Base-by-base conservation (phyloP, 2,113 vertebrate species). In the Hippolais icterina region DNA sequence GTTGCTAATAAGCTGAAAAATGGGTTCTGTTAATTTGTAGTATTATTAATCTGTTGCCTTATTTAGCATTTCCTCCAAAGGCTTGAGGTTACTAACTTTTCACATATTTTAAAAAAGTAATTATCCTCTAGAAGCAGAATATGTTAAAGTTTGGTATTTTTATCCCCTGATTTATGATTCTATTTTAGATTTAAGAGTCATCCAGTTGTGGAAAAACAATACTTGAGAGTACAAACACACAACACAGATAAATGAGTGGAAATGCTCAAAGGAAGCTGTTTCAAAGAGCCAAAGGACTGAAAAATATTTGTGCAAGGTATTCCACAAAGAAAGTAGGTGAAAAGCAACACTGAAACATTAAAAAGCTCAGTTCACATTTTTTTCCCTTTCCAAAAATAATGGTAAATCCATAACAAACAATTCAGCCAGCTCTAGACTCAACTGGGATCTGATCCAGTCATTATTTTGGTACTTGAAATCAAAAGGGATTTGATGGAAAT, bases 381-480 rank as follows among this genome's bases (percentile, higher is more conserved):
- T 89, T 93, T 57, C 24, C 57, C 25, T 61, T 53, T 87, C 61
- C 25, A 71, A 46, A 93, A 90, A 57, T 74, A 90, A 89, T 84
- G 94, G 61, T 39, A 93, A 96, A 94, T 76, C 89, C 69, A 78
- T 93, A 93, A 89, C 72, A 93, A 94, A 44, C 52, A 84, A 41
- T 79, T 64, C 61, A 89, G 80, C 79, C 92, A 94, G 53, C 90
- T 92, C 65, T 39, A 81, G 53, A 57, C 79, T 81, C 85, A 93
- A 83, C 52, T 87, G 49, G 56, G 75, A 80, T 82, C 80, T 69
- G 83, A 92, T 92, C 80, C 83, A 93, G 69, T 79, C 80, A 82
- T 95, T 95, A 96, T 92, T 96, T 90, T 95, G 86, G 90, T 88
- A 49, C 95, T 95, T 75, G 79, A 95, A 90, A 92, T 92, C 93